Evolutionary conservation across 2,113 vertebrate species (phyloP).

Genomic region (Vidua macroura): DNA sequence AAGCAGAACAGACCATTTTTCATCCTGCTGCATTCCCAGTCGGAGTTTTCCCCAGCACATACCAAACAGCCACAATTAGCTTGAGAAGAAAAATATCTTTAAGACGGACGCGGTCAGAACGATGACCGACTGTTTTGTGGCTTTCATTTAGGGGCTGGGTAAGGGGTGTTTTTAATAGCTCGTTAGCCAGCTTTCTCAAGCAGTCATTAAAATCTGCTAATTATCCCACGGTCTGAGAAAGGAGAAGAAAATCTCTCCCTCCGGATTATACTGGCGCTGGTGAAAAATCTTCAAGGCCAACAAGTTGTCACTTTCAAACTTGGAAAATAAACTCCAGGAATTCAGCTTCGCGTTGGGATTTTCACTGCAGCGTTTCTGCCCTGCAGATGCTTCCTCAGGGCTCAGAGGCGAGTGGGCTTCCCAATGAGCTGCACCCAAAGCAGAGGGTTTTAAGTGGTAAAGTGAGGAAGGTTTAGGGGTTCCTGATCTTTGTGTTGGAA

Average conservation of each 20-base stretch:
- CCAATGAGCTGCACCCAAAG: background rate
- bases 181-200: constrained; percentile 62
- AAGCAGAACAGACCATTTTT: background rate
- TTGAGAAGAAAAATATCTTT: constrained; percentile 11
- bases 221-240: constrained; percentile 48
- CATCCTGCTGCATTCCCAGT: background rate
- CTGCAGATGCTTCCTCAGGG: background rate
- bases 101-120: background rate
- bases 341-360: background rate
- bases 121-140: background rate
- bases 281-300: constrained; percentile 47
- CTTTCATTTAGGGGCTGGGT: constrained; percentile 8
- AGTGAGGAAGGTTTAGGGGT: background rate
- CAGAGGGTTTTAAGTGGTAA: background rate
- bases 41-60: background rate
- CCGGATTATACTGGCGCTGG: background rate
- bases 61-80: background rate
- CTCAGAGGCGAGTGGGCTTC: background rate
- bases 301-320: constrained; percentile 7
- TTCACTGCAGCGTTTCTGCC: background rate
- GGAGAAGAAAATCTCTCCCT: constrained; percentile 47
- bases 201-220: constrained; percentile 67
- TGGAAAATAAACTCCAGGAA: background rate
- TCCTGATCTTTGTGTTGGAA: background rate
- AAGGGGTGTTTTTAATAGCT: constrained; percentile 31